Percentiles rank a stretch among this genome's conserved stretches.
These are phyloP conservation scores for Acanthopagrus latus DNA, from an alignment of 2,797 vertebrate species.

Conservation along the genomic window DNA sequence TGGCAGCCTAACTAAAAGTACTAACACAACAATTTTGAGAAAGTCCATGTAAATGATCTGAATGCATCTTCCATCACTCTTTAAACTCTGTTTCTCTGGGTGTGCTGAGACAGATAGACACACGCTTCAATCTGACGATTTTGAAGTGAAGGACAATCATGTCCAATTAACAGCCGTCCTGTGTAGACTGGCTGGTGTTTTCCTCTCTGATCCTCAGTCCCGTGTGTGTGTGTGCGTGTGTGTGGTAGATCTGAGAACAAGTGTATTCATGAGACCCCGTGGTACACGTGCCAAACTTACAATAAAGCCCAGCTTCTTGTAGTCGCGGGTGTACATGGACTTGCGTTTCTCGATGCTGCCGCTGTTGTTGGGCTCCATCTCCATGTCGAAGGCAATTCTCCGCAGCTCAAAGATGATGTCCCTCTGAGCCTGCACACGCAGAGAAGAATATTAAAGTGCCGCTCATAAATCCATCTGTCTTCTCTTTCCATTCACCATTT, in stretches of 20 bases:
- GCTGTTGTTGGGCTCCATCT: slow-evolving; percentile 92
- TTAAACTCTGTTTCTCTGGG: not conserved
- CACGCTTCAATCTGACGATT: slow-evolving; percentile 27
- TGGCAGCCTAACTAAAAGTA: too few species aligned
- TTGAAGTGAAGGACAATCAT: slow-evolving; percentile 19
- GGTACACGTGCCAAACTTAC: slow-evolving; percentile 85
- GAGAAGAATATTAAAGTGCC: slow-evolving; percentile 49
- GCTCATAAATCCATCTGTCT: slow-evolving; percentile 24
- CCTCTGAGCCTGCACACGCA: slow-evolving; percentile 90
- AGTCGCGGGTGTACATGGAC: slow-evolving; percentile 99
- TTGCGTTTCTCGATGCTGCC: slow-evolving; percentile 98
- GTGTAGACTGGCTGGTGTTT: not conserved
- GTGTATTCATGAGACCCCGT: not conserved
- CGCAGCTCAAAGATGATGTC: slow-evolving; percentile 99
- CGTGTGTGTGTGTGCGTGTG: not conserved
- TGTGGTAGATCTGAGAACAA: slow-evolving; percentile 4
- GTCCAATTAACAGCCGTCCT: slow-evolving; percentile 48
- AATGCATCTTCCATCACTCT: not conserved
- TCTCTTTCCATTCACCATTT: slow-evolving; percentile 40
- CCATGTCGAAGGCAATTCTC: slow-evolving; percentile 96
- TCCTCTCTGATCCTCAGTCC: slow-evolving; percentile 10
- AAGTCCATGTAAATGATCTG: not conserved
- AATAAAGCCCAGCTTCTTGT: slow-evolving; percentile 98
- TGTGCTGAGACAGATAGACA: slow-evolving; percentile 14
- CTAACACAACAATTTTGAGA: not conserved